Percentiles rank a stretch among this genome's conserved stretches.
Evolutionary conservation across 2,113 vertebrate species (phyloP).

Genomic region (Microtus pennsylvanicus): DNA sequence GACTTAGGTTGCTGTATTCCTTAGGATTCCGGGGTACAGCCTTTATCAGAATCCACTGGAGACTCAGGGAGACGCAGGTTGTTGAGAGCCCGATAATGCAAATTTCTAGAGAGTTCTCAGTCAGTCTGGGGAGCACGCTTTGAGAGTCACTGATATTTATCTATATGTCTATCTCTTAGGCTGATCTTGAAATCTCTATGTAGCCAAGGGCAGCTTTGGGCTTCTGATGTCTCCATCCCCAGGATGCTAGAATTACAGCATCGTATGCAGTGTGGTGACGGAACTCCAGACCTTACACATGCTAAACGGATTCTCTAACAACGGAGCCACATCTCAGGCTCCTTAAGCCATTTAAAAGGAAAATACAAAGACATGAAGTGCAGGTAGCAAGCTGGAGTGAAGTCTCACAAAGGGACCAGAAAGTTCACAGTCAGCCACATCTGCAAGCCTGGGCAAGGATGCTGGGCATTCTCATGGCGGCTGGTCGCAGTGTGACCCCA

Average conservation of each 20-base stretch:
- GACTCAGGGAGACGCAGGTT: background rate
- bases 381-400: background rate
- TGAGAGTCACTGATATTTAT: background rate
- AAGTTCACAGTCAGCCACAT: fast-evolving
- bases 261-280: background rate
- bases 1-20: too few species aligned
- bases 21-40: background rate
- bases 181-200: background rate
- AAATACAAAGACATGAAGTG: background rate
- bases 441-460: background rate
- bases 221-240: background rate
- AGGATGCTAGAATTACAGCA: too few species aligned
- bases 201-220: background rate
- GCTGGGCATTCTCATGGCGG: background rate
- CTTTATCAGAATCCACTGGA: background rate
- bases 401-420: background rate
- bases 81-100: fast-evolving
- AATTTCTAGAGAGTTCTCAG: background rate
- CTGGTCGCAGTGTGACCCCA: fast-evolving
- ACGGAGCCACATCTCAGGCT: too few species aligned
- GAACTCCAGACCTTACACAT: background rate
- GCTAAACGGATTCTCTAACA: background rate
- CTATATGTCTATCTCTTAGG: background rate
- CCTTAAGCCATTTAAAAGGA: background rate
- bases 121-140: background rate